Evolutionary conservation across 2,797 vertebrate species (phyloP).

Genomic region (Onychomys torridus): DNA sequence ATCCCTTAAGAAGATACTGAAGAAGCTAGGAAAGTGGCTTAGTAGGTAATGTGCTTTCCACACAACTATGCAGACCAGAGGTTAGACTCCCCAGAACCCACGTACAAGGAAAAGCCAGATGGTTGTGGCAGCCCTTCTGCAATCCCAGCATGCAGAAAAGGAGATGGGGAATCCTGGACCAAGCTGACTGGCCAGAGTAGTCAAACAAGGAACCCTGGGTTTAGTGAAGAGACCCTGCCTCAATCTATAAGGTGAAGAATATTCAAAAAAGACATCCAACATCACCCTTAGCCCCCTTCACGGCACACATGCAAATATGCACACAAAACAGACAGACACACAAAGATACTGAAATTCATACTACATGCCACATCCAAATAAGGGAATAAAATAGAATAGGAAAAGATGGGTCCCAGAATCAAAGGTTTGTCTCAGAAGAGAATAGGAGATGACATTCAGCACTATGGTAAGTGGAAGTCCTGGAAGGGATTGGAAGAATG

Average conservation of each 20-base stretch:
- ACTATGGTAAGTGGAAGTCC: background rate
- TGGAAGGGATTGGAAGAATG: background rate
- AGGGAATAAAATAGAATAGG: background rate
- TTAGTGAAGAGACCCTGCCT: background rate
- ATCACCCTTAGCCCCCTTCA: background rate
- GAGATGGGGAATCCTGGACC: background rate
- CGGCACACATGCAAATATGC: background rate
- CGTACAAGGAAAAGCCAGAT: background rate
- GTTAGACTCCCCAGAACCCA: background rate
- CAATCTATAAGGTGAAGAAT: background rate
- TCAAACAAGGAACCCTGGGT: background rate
- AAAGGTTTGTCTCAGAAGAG: background rate
- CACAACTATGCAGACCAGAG: background rate
- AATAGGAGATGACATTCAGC: background rate
- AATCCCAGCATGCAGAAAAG: background rate
- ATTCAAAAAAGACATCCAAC: background rate
- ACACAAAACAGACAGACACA: background rate
- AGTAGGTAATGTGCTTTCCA: background rate
- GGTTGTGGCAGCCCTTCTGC: background rate
- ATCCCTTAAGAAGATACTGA: background rate
- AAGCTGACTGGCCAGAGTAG: background rate
- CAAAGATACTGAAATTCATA: background rate
- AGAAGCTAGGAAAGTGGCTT: background rate
- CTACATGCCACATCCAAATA: background rate
- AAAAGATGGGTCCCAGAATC: background rate